Conservation (phyloP, 2,797 vertebrate genomes). For the Anguilla megastoma region DNA sequence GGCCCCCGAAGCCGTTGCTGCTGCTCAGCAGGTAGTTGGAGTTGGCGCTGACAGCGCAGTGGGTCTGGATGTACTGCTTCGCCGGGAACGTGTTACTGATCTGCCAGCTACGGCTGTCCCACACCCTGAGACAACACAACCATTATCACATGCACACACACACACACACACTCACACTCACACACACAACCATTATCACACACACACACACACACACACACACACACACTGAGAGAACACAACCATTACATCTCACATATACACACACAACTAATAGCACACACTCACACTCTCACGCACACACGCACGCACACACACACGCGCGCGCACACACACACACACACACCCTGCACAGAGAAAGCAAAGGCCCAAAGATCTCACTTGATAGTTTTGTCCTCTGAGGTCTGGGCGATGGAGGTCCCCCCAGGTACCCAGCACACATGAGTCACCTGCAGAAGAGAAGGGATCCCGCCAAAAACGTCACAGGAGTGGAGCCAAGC, state of each 20-base stretch:
- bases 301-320: neutral
- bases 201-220: constrained; percentile 9
- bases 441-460: constrained; percentile 84
- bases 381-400: constrained; percentile 94
- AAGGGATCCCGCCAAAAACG: neutral
- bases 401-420: constrained; percentile 79
- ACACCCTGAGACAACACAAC: constrained; percentile 73
- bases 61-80: constrained; percentile 91
- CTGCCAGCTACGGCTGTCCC: constrained; percentile 88
- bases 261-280: neutral
- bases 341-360: neutral
- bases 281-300: neutral
- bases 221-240: too few species aligned
- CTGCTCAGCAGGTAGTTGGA: constrained; percentile 82
- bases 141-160: constrained; percentile 4
- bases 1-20: constrained; percentile 86
- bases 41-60: constrained; percentile 86
- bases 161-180: neutral
- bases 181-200: neutral
- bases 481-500: neutral
- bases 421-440: constrained; percentile 90
- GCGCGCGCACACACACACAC: neutral
- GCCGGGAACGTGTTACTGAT: constrained; percentile 84
- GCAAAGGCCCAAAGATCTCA: constrained; percentile 52
- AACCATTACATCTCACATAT: too few species aligned